Evolutionary conservation across 2,797 vertebrate genomes (phyloP), one percentile per base, ranked within the genome.

Genomic region (Coendou prehensilis): DNA sequence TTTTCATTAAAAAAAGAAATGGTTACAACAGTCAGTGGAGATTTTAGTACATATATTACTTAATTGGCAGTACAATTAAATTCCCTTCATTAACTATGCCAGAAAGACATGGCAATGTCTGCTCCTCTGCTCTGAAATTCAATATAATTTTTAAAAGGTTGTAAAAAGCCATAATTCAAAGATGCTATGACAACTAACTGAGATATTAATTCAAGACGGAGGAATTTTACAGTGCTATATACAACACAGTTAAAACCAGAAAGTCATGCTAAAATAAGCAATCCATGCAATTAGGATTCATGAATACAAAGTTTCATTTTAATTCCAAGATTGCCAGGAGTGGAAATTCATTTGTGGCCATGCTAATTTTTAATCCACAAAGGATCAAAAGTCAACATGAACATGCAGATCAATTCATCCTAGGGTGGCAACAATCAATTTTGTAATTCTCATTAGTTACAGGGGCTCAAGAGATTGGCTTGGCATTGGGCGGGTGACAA

Each of bases 301-400:
- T 89, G 56, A 82, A 86, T 52, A 81, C 52, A 91, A 45, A 93
- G 59, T 82, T 93, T 96, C 92, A 64, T 92, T 91, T 93, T 93
- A 94, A 90, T 92, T 95, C 75, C 10, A 94, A 89, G 76, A 96
- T 22, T 86, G 47, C 76, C 71, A 95, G 37, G 13, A 96, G 78
- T 33, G 56, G 83, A 95, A 93, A 97, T 94, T 93, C 87, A 81
- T 90, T 78, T 90, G 67, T 92, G 93, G 90, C 33, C 73, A 71
- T 88, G 78, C 87, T 87, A 97, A 95, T 94, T 86, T 94, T 97
- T 91, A 97, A 95, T 90, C 56, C 86, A 88, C 52, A 86, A 95
- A 84, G 78, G 88, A 92, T 92, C 92, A 95, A 93, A 93, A 97
- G 88, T 96, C 88, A 96, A 96, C 92, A 97, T 93, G 93, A 96